Evolutionary conservation across 2,113 vertebrate species (phyloP).

Genomic region (Onychostoma macrolepis): DNA sequence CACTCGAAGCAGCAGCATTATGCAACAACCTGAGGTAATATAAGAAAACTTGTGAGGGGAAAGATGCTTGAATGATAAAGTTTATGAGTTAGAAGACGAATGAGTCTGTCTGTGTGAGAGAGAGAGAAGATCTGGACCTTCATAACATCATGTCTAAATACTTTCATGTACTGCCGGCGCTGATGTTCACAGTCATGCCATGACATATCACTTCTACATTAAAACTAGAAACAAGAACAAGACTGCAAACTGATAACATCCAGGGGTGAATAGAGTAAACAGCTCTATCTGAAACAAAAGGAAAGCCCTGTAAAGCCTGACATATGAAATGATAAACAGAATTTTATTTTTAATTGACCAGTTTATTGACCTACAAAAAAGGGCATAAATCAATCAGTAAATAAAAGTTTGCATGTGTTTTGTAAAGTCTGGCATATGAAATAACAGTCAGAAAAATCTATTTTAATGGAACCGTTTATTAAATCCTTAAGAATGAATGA

Average conservation of each 20-base stretch:
- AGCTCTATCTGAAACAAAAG: neutral
- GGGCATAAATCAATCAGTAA: too few species aligned
- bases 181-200: neutral
- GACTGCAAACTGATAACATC: neutral
- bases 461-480: too few species aligned
- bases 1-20: slow-evolving; percentile 46
- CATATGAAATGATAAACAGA: too few species aligned
- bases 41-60: neutral
- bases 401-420: too few species aligned
- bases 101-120: slow-evolving; percentile 52
- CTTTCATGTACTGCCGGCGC: neutral
- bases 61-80: slow-evolving; percentile 4
- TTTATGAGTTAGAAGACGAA: slow-evolving; percentile 21
- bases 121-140: slow-evolving; percentile 40
- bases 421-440: too few species aligned
- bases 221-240: neutral
- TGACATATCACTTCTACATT: neutral
- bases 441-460: too few species aligned
- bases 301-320: neutral
- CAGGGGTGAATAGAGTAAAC: neutral
- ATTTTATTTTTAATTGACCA: too few species aligned
- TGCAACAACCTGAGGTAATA: slow-evolving; percentile 33
- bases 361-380: too few species aligned
- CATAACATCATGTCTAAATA: slow-evolving; percentile 73
- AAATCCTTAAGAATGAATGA: too few species aligned